Evolutionary conservation across 2,888 invertebrate genomes (phyloP), one percentile per base, ranked within the genome.

Genomic region (Caenorhabditis zanzibari): DNA sequence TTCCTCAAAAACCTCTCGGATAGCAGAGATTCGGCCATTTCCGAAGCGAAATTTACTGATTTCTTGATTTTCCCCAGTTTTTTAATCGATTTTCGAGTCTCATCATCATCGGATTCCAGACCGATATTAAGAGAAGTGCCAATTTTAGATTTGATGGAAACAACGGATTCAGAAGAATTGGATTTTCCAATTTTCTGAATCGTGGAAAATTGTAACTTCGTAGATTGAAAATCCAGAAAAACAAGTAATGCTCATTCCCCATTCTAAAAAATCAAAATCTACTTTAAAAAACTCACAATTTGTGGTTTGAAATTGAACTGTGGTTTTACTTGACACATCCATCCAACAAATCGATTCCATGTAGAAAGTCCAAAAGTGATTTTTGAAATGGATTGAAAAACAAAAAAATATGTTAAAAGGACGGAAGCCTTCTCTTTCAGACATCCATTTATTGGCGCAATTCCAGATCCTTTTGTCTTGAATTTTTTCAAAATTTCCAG

Each of bases 271-370:
- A 38, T 38, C 38, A 10, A 6, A 7, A 32, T 6, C n/a, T n/a
- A 32, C 4, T 32, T 32, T 32, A 12, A 38, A 38, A 28, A 24
- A 76, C 82, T 79, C n/a, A 84, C 83, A 52, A 84, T 80, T 16
- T 84, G 83, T 14, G 83, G 83, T 58, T 80, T 80, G 28, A 84
- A 64, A 41, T 84, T 84, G 24, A 84, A 75, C 47, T 80, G 80
- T 16, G 83, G 83, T n/a, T 73, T 61, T 54, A 84, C 38, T 22
- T 80, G 83, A 56, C 80, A 71, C 26, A 72, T 71, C 83, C 83
- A 84, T 52, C 80, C 83, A 38, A 84, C 49, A 32, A 80, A 19
- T 49, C 38, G 32, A 44, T 80, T 71, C 16, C 73, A 38, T 24
- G 56, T 54, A 28, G 71, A 54, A n/a, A 61, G 16, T 2, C 74